Conservation (phyloP, 2,797 vertebrate species). For the Vipera latastei region DNA sequence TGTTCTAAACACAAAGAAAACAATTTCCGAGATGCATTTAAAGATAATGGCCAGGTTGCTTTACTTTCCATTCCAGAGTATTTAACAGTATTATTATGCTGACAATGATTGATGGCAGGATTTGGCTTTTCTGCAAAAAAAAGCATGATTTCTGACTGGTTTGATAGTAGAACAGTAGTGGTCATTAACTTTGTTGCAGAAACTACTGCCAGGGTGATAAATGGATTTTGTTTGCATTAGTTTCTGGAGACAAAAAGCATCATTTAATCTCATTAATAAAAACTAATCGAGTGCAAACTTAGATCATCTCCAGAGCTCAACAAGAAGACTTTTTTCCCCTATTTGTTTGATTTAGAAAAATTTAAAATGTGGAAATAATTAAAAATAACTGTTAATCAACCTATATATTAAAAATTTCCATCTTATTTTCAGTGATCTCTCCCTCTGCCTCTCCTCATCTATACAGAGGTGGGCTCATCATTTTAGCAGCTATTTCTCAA, state of each 20-base stretch:
- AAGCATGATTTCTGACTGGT: slow-evolving; percentile 51
- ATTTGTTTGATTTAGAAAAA: slow-evolving; percentile 22
- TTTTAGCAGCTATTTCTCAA: slow-evolving; percentile 25
- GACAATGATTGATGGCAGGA: slow-evolving; percentile 58
- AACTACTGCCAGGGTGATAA: slow-evolving; percentile 64
- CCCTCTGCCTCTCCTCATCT: too few species aligned
- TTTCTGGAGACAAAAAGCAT: slow-evolving; percentile 50
- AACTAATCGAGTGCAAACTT: slow-evolving; percentile 55
- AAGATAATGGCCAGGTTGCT: slow-evolving; percentile 58
- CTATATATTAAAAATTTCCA: not conserved
- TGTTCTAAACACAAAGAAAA: slow-evolving; percentile 39
- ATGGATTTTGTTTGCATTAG: slow-evolving; percentile 64
- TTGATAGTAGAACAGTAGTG: slow-evolving; percentile 52
- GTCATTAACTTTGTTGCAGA: slow-evolving; percentile 55
- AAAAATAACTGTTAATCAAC: not conserved
- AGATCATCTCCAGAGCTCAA: slow-evolving; percentile 27
- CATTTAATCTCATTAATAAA: slow-evolving; percentile 60
- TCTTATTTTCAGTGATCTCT: slow-evolving; percentile 15
- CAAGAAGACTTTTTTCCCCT: not conserved
- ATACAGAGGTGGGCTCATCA: not conserved
- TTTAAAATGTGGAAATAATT: slow-evolving; percentile 14
- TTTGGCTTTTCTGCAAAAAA: slow-evolving; percentile 53
- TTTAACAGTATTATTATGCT: slow-evolving; percentile 56
- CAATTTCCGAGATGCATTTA: slow-evolving; percentile 48
- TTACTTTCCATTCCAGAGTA: slow-evolving; percentile 55